Base-by-base conservation (phyloP, 2,888 invertebrate genomes). In the Drosophila subquinaria region DNA sequence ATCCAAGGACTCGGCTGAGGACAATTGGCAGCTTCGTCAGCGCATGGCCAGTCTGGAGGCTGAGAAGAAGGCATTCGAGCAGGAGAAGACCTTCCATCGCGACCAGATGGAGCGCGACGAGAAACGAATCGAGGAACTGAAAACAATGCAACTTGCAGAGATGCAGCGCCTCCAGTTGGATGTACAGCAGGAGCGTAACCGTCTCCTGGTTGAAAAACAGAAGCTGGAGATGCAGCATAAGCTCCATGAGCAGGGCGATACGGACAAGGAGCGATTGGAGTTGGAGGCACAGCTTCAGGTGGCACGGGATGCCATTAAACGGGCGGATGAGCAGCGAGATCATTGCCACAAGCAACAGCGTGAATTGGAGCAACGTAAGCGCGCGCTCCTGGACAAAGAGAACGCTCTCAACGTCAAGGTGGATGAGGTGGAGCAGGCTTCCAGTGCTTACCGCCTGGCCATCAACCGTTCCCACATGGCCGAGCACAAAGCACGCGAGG, bases 1-100 rank as follows among this genome's bases (percentile, higher is more conserved):
- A 0, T 90, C 91, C 0, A 92, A 91, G 61, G 92, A 92, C 10
- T 82, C 92, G 0, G 90, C 92, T 0, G 93, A 93, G 48, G 93
- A 93, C 40, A 92, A 92, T 59, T 93, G 93, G 93, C 86, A 90
- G 36, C 59, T 93, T 13, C 86, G 92, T 0, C 92, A 93, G 76
- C 92, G 92, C 62, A 78, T 92, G 80, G 79, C 91, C n/a, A 81
- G 90, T 6, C 66, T 93, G 3, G 93, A 93, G 62, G 90, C 91
- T 0, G 93, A 93, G 27, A 90, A 91, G 61, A 66, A 79, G 10
- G 84, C 92, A 0, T 92, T 93, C 33, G 92, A 92, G 42, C 89
- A 90, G 10, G 93, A 93, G 56, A 92, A 92, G 42, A 74, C 88
- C n/a, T 90, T 89, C 23, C 77, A 86, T 6, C 82, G 93, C 1